Conservation (phyloP, 2,113 vertebrate genomes). For the Laticauda laticaudata region DNA sequence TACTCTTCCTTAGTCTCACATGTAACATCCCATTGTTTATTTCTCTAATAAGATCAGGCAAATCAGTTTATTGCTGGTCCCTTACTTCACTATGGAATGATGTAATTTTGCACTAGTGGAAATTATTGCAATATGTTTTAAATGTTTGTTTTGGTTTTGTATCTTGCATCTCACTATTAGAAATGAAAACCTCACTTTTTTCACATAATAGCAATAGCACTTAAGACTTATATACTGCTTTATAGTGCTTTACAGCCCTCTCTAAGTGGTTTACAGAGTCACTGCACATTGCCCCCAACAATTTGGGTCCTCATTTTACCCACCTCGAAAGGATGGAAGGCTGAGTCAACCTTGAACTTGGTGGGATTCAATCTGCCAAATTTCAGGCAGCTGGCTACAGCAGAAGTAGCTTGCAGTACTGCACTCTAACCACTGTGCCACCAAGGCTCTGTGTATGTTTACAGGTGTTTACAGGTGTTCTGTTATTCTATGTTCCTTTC, state of each 20-base stretch:
- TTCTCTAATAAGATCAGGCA: not conserved
- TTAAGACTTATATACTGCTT: no score
- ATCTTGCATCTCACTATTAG: not conserved
- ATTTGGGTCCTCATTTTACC: no score
- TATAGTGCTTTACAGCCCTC: no score
- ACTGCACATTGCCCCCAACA: no score
- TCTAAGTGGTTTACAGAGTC: no score
- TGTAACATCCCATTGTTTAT: not conserved
- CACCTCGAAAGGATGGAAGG: no score
- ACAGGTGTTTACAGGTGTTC: not conserved
- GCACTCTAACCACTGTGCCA: no score
- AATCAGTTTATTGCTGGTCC: not conserved
- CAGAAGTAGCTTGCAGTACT: no score
- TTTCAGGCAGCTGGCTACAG: no score
- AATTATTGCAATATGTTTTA: not conserved
- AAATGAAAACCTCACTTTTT: not conserved
- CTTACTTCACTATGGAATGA: slow-evolving; percentile 14
- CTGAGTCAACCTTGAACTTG: no score
- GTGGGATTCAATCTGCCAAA: no score
- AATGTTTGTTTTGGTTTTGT: slow-evolving; percentile 18
- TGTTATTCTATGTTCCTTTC: not conserved
- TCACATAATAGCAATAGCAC: not conserved
- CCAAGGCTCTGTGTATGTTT: not conserved
- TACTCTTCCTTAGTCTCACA: not conserved
- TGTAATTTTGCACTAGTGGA: slow-evolving; percentile 17